These are phyloP conservation scores for Zeus faber DNA, from an alignment of 2,113 vertebrate genomes.

Conservation along the genomic window DNA sequence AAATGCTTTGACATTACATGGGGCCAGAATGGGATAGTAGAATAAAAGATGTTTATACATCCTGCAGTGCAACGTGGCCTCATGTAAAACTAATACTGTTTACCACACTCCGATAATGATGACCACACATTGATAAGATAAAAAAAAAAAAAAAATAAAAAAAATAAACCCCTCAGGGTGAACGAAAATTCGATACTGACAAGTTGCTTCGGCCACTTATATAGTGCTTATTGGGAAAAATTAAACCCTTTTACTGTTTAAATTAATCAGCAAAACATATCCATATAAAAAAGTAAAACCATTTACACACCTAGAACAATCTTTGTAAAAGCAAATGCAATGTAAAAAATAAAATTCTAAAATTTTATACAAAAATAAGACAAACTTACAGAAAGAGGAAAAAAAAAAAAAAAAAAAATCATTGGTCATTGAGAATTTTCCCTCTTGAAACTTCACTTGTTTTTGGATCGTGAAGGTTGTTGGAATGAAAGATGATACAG, in stretches of 20 bases:
- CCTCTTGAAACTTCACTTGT: slow-evolving; percentile 8
- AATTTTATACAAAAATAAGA: slow-evolving; percentile 51
- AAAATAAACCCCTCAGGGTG: too few relatives aligned
- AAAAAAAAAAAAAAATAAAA: too few relatives aligned
- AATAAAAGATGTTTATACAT: background rate
- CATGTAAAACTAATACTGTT: slow-evolving; percentile 23
- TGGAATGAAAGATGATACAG: background rate
- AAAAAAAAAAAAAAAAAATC: slow-evolving; percentile 30
- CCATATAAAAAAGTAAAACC: slow-evolving; percentile 22
- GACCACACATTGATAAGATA: slow-evolving; percentile 9
- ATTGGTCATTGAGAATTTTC: slow-evolving; percentile 51
- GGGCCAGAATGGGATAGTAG: background rate
- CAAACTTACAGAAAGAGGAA: slow-evolving; percentile 21
- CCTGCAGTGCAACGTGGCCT: slow-evolving; percentile 55
- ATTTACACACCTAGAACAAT: slow-evolving; percentile 18
- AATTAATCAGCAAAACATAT: slow-evolving; percentile 23
- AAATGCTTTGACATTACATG: slow-evolving; percentile 17
- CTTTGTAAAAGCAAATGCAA: slow-evolving; percentile 29
- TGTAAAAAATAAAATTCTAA: slow-evolving; percentile 36
- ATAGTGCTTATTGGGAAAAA: slow-evolving; percentile 34
- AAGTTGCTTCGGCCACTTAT: slow-evolving; percentile 3
- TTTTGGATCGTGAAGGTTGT: slow-evolving; percentile 27
- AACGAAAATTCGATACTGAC: too few relatives aligned
- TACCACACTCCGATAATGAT: slow-evolving; percentile 20
- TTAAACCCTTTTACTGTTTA: slow-evolving; percentile 7